A percentile compares a stretch with the other conserved stretches of the same genome.
These are phyloP conservation scores for Microtus ochrogaster DNA, from an alignment of 2,113 vertebrate species.

Conservation along the genomic window DNA sequence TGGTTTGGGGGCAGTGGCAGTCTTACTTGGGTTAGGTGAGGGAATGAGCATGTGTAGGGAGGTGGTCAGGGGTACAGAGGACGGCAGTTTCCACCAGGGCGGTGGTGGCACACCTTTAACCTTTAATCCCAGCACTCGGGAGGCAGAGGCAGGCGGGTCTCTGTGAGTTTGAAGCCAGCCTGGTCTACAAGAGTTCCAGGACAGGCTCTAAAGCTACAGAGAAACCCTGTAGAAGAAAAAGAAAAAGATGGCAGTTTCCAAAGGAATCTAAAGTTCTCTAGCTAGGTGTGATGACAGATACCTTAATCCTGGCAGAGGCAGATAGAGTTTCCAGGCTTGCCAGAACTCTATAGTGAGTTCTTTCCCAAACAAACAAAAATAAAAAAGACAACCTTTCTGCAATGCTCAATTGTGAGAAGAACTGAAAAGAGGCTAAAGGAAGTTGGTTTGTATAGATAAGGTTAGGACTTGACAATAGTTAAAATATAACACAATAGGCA, in stretches of 20 bases:
- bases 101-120: no score
- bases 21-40: not conserved
- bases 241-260: not conserved
- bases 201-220: no score
- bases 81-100: not conserved
- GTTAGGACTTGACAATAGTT: not conserved
- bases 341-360: not conserved
- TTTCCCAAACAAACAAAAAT: not conserved
- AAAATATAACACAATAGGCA: constrained; percentile 13
- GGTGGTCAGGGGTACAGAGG: not conserved
- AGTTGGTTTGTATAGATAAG: not conserved
- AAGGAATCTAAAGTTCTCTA: not conserved
- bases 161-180: no score
- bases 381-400: not conserved
- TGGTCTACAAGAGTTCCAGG: no score
- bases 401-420: not conserved
- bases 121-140: no score
- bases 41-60: not conserved
- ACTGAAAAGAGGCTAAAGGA: not conserved
- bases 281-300: not conserved
- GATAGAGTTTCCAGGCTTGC: not conserved
- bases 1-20: not conserved
- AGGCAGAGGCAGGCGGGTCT: no score
- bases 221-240: no score
- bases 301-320: not conserved